Conservation (phyloP, 2,888 invertebrate species). For the Tetramorium bicarinatum region DNA sequence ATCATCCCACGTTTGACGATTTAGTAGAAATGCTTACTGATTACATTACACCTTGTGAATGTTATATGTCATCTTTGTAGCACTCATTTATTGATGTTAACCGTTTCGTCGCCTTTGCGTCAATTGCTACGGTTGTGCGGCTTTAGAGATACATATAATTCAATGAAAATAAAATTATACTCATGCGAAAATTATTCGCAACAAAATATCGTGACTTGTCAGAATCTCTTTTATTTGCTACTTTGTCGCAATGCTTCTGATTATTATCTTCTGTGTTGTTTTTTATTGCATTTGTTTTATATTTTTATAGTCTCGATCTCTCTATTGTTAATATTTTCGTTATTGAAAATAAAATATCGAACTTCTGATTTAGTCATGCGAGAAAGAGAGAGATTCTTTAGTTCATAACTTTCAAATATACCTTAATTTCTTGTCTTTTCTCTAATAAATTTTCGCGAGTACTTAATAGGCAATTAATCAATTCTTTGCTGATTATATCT, state of each 20-base stretch:
- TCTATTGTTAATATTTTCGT: neutral
- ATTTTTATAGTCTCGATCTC: neutral
- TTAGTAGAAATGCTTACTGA: slow-evolving; percentile 24
- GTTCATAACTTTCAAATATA: too few species aligned
- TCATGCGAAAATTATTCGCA: too few species aligned
- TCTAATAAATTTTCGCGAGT: too few species aligned
- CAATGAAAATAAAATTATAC: neutral
- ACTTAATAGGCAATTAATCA: too few species aligned
- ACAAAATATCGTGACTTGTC: neutral
- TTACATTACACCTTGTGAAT: slow-evolving; percentile 12
- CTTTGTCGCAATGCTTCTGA: neutral
- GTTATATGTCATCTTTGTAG: slow-evolving; percentile 1
- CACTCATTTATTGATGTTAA: slow-evolving; percentile 38
- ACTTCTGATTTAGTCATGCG: too few species aligned
- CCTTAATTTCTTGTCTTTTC: too few species aligned
- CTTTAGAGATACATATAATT: neutral
- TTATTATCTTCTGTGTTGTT: neutral
- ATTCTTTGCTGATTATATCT: too few species aligned
- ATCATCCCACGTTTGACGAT: slow-evolving; percentile 16
- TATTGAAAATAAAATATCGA: too few species aligned
- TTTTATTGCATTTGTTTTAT: neutral
- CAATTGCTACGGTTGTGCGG: neutral
- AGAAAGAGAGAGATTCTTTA: too few species aligned
- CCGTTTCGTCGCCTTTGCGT: neutral
- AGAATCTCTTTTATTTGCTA: neutral